Evolutionary conservation across 2,888 invertebrate species (phyloP).

Genomic region (Pollenia angustigena): DNA sequence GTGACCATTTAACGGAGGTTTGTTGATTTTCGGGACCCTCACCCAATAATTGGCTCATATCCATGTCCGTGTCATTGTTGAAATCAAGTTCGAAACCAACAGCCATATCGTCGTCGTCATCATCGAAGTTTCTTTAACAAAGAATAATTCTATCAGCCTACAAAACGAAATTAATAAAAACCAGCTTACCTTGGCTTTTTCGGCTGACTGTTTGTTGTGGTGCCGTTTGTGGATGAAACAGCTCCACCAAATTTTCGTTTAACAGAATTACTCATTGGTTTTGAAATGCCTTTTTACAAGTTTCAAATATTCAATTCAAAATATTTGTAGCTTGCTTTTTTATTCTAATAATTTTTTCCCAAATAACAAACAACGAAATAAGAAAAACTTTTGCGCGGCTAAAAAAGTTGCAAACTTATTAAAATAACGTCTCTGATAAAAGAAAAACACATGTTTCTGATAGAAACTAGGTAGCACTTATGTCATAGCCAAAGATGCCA

Average conservation of each 20-base stretch:
- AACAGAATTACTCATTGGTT: constrained; percentile 68
- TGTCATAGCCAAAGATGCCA: no score
- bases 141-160: not conserved
- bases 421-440: no score
- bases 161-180: not conserved
- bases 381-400: constrained; percentile 37
- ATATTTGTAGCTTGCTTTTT: not conserved
- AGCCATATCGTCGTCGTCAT: constrained; percentile 86
- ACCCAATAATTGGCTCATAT: constrained; percentile 85
- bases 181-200: constrained; percentile 79
- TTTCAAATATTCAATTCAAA: not conserved
- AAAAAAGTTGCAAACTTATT: not conserved
- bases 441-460: no score
- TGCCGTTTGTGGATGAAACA: constrained; percentile 42
- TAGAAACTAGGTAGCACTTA: no score
- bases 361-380: not conserved
- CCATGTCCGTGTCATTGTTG: constrained; percentile 84
- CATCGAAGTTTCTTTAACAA: constrained; percentile 85
- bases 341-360: not conserved
- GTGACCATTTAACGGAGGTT: constrained; percentile 90
- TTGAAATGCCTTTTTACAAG: not conserved
- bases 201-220: constrained; percentile 49
- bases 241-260: constrained; percentile 76
- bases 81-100: constrained; percentile 66
- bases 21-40: constrained; percentile 89